Evolutionary conservation across 2,113 vertebrate species (phyloP).

Genomic region (Sorex araneus): DNA sequence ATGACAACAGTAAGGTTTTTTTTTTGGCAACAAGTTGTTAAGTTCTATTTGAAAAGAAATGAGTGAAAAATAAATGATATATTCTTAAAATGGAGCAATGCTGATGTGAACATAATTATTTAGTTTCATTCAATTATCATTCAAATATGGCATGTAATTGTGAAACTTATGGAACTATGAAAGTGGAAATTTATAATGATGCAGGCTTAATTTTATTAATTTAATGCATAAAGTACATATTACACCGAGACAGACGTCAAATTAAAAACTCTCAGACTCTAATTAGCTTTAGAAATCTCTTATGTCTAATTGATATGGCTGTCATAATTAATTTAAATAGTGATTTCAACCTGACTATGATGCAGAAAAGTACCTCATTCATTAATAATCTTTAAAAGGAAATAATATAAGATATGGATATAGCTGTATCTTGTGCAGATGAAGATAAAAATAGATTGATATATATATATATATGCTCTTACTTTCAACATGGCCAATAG

Average conservation of each 20-base stretch:
- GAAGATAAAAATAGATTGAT: neutral
- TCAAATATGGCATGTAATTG: constrained; percentile 91
- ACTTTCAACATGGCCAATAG: neutral
- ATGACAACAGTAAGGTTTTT: neutral
- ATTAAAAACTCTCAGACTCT: constrained; percentile 90
- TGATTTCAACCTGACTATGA: constrained; percentile 87
- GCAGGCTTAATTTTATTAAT: constrained; percentile 92
- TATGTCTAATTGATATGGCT: constrained; percentile 92
- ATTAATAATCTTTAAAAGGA: constrained; percentile 79
- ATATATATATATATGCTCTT: neutral
- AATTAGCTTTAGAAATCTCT: constrained; percentile 92
- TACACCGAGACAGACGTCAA: constrained; percentile 90
- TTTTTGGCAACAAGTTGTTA: neutral
- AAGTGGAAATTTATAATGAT: constrained; percentile 92
- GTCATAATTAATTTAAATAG: constrained; percentile 92
- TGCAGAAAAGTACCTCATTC: constrained; percentile 82
- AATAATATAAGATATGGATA: constrained; percentile 43
- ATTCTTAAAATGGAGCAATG: constrained; percentile 78
- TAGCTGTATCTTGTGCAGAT: neutral
- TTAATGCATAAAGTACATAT: constrained; percentile 91
- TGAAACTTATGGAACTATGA: constrained; percentile 90
- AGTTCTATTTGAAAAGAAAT: neutral
- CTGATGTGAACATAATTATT: constrained; percentile 82
- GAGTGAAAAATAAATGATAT: constrained; percentile 11
- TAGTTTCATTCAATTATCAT: constrained; percentile 89